Evolutionary conservation across 2,888 invertebrate genomes (phyloP).

Genomic region (Elmis aenea): DNA sequence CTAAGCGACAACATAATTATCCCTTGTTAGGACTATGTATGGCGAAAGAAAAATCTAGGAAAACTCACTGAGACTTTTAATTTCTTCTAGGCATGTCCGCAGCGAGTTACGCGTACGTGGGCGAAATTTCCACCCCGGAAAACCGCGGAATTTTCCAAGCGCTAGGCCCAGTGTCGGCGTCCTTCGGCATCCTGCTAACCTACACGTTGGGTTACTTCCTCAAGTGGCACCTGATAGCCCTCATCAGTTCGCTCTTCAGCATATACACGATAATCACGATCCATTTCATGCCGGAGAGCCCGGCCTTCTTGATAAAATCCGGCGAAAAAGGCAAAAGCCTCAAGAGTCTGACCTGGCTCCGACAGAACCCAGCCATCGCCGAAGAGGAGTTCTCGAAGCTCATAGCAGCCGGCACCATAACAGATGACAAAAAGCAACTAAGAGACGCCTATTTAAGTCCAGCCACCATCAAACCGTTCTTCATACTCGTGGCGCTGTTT

Average conservation of each 20-base stretch:
- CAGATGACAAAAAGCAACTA: slow-evolving; percentile 26
- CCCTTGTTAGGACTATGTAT: no score
- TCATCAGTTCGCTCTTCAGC: slow-evolving; percentile 57
- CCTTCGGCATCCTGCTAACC: slow-evolving; percentile 65
- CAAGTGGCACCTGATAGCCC: slow-evolving; percentile 62
- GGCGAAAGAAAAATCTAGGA: no score
- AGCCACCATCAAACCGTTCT: slow-evolving; percentile 63
- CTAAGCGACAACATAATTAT: no score
- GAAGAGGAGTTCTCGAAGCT: slow-evolving; percentile 61
- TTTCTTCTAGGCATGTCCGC: slow-evolving; percentile 70
- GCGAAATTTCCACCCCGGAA: slow-evolving; percentile 63
- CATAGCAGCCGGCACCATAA: slow-evolving; percentile 42
- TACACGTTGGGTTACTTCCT: slow-evolving; percentile 64
- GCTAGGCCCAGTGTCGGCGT: slow-evolving; percentile 65
- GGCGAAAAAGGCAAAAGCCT: slow-evolving; percentile 58
- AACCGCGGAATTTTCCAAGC: slow-evolving; percentile 66
- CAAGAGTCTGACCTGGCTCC: slow-evolving; percentile 59
- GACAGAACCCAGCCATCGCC: slow-evolving; percentile 58
- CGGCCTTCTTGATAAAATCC: slow-evolving; percentile 60
- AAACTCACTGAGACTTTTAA: no score
- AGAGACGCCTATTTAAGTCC: slow-evolving; percentile 45
- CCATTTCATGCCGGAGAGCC: slow-evolving; percentile 65
- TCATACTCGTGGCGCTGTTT: slow-evolving; percentile 60
- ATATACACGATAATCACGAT: slow-evolving; percentile 54
- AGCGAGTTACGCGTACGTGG: slow-evolving; percentile 63